Evolutionary conservation across 2,888 invertebrate genomes (phyloP).

Genomic region (Nowickia ferox): DNA sequence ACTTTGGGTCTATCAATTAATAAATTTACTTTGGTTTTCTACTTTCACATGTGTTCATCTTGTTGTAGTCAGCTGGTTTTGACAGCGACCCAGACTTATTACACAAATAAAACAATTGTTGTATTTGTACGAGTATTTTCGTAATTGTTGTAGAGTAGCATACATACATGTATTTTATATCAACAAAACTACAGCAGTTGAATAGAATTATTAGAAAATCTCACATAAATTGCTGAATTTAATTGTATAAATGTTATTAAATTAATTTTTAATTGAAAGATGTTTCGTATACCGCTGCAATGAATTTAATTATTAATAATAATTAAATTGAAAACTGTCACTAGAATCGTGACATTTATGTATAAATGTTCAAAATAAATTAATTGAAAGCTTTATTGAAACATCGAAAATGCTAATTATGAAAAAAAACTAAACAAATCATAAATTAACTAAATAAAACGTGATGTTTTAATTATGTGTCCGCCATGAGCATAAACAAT

Average conservation of each 20-base stretch:
- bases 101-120: no score
- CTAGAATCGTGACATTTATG: constrained; percentile 47
- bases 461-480: constrained; percentile 44
- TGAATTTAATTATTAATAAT: constrained; percentile 7
- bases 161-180: no score
- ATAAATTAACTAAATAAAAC: constrained; percentile 63
- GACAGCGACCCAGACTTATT: no score
- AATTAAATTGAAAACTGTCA: constrained; percentile 20
- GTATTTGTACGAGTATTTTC: no score
- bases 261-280: constrained; percentile 5
- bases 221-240: no score
- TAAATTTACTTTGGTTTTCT: no score
- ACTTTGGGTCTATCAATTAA: no score
- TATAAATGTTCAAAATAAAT: constrained; percentile 17
- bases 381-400: constrained; percentile 39
- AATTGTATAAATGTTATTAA: background rate
- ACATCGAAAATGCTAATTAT: constrained; percentile 36
- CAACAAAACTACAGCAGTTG: no score
- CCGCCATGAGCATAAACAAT: constrained; percentile 17
- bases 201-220: no score
- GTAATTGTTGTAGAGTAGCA: no score
- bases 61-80: no score
- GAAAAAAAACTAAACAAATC: constrained; percentile 43
- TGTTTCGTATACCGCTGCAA: background rate
- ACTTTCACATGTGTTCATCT: no score